Base-by-base conservation (phyloP, 2,113 vertebrate genomes). In the Lampris megalopsis region DNA sequence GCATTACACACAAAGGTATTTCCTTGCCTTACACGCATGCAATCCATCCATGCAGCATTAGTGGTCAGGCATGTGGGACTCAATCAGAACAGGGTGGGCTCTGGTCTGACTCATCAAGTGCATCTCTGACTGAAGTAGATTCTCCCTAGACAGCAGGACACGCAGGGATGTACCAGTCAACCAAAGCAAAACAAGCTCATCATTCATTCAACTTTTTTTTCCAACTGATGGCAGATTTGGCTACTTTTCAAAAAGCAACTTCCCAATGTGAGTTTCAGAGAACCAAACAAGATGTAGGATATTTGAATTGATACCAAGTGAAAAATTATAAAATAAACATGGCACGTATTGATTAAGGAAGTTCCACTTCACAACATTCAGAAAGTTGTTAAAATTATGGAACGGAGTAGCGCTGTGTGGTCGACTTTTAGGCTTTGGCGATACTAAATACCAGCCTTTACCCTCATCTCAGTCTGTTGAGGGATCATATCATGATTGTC, bases 21-120 rank as follows among this genome's bases (percentile, higher is more conserved):
- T 74, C 68, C 68, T 70, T 24, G 7, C 6, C n/a, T 37, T 40
- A 42, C 35, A 24, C 54, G 68, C 13, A 42, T 42, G 37, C 38
- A 38, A 68, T 45, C 71, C 41, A 71, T 88, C 45, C 71, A 42
- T 47, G 40, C 65, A 72, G 67, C 65, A 36, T 9, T 78, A 80
- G 78, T 83, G 86, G 77, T 87, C 82, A 84, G 79, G 73, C 81
- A 24, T 86, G 86, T 90, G 89, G 79, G 89, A 79, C 88, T 80
- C 73, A 52, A 71, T 86, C 68, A 4, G 5, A 79, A 84, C 81
- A 74, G 66, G 84, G 61, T 73, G 73, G 68, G 57, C 43, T 82
- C 49, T 70, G 41, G 11, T 59, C 56, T 90, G 90, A 93, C 76
- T 92, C 88, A 90, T 2, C 4, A 1, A 65, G 74, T 77, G 83